Percentiles rank a stretch among this genome's conserved stretches.
phyloP scores from a whole-genome alignment of 2,797 vertebrate species.

The Hylomyscus alleni region DNA sequence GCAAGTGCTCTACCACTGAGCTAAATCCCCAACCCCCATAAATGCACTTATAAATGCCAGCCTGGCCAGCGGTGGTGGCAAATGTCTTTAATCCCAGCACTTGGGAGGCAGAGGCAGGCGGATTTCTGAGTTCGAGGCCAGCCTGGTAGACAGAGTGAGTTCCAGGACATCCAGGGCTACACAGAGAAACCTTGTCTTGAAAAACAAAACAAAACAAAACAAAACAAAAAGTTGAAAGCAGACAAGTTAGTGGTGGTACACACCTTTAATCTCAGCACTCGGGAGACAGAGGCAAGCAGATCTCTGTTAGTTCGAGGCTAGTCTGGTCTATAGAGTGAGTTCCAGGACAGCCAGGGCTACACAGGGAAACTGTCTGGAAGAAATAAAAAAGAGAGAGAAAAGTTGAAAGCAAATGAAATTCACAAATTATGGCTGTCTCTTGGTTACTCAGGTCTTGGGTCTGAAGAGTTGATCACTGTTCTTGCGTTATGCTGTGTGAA shows the following conservation, averaged over 20 bases:
- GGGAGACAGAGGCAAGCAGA: background rate
- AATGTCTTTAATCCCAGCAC: too few species aligned
- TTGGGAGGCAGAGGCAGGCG: too few species aligned
- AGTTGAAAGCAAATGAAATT: conserved; percentile 31
- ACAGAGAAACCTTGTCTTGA: too few species aligned
- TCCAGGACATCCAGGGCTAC: too few species aligned
- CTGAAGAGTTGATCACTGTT: conserved; percentile 46
- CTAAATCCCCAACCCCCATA: too few species aligned
- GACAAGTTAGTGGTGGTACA: background rate
- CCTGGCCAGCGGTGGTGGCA: background rate
- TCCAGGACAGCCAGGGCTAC: background rate
- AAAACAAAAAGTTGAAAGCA: too few species aligned
- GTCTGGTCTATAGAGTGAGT: background rate
- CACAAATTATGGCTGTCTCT: background rate
- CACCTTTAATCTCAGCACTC: background rate
- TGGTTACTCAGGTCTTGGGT: background rate
- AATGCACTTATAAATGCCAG: background rate
- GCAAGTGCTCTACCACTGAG: too few species aligned
- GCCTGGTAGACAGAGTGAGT: too few species aligned
- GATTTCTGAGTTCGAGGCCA: too few species aligned
- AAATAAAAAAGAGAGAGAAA: background rate
- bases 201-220: too few species aligned
- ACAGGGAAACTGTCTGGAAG: background rate
- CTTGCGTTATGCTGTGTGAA: conserved; percentile 27
- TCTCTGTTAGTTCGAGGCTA: background rate